A percentile compares a stretch with the other conserved stretches of the same genome.
Conservation (phyloP, 1,140 invertebrate genomes). For the Scaptomyza hsui region DNA sequence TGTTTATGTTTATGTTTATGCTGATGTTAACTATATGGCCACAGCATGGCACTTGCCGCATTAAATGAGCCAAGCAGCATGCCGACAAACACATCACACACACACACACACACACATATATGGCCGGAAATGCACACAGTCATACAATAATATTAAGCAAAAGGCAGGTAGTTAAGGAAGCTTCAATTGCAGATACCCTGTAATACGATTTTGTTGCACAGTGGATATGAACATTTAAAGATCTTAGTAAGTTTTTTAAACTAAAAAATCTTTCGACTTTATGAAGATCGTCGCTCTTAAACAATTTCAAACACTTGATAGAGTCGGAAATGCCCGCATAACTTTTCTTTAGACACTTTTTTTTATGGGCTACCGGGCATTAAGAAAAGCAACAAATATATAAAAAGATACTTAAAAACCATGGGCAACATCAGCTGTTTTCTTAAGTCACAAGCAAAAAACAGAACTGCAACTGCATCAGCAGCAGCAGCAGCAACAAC, state of each 20-base stretch:
- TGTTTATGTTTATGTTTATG: slow-evolving; percentile 59
- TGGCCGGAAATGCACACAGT: slow-evolving; percentile 65
- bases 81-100: slow-evolving; percentile 9
- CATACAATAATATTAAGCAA: slow-evolving; percentile 20
- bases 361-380: slow-evolving; percentile 1
- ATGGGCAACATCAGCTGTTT: slow-evolving; percentile 48
- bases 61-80: slow-evolving; percentile 63
- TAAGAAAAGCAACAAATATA: background rate
- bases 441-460: background rate
- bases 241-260: no score
- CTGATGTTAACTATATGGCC: slow-evolving; percentile 67
- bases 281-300: background rate
- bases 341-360: background rate
- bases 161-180: background rate
- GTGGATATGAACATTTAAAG: background rate
- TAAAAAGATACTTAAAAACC: slow-evolving; percentile 11
- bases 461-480: slow-evolving; percentile 12
- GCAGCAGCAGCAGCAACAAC: slow-evolving; percentile 7
- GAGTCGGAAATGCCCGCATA: background rate
- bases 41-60: slow-evolving; percentile 60
- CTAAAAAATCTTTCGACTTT: background rate
- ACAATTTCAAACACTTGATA: background rate
- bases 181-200: background rate
- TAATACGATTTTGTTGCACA: background rate
- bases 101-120: slow-evolving; percentile 28